These are phyloP conservation scores for Operophtera brumata DNA, from an alignment of 2,888 invertebrate species.

Conservation along the genomic window DNA sequence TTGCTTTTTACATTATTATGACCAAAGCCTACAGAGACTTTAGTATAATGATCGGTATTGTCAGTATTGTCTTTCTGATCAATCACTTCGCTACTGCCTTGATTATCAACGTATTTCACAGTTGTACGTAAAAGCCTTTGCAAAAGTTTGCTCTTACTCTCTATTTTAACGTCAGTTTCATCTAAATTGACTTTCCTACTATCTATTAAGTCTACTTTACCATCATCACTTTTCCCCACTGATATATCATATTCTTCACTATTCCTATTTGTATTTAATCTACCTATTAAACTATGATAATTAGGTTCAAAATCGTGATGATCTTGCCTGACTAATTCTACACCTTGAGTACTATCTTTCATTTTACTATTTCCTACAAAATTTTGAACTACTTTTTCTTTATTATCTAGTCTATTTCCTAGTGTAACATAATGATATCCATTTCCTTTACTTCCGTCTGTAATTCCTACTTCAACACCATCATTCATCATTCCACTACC, in stretches of 20 bases:
- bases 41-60: neutral
- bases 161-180: neutral
- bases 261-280: neutral
- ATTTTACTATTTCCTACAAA: slow-evolving; percentile 7
- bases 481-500: neutral
- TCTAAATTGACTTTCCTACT: neutral
- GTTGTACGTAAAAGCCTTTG: neutral
- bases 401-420: neutral
- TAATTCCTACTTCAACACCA: neutral
- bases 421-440: slow-evolving; percentile 10
- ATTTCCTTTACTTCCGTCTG: neutral
- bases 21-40: neutral
- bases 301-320: no score
- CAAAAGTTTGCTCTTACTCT: neutral
- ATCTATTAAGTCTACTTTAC: neutral
- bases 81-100: neutral
- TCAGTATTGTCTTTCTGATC: neutral
- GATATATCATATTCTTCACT: slow-evolving; percentile 5
- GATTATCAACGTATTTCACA: neutral
- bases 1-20: neutral
- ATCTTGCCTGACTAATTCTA: neutral
- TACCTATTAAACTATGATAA: neutral
- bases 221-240: neutral
- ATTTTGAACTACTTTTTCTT: neutral
- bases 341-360: neutral